phyloP scores from a whole-genome alignment of 2,797 vertebrate species.

The Phalanger gymnotis region DNA sequence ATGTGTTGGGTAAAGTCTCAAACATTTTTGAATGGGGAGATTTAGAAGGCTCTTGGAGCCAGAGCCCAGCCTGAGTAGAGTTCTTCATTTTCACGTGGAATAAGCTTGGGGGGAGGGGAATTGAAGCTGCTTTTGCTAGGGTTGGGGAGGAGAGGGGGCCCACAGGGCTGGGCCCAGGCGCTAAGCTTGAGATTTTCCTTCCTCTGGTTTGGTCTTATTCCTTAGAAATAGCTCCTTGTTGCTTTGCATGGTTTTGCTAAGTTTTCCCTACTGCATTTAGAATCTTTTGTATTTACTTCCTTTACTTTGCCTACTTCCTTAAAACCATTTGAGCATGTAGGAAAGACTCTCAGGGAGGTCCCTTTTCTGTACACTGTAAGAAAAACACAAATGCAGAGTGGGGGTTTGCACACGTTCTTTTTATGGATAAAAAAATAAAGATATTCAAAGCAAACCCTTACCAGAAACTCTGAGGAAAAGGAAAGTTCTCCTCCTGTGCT shows the following conservation, averaged over 20 bases:
- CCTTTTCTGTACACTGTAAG: slow-evolving; percentile 59
- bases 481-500: slow-evolving; percentile 18
- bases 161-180: neutral
- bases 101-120: neutral
- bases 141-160: neutral
- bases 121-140: neutral
- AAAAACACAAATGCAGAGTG: slow-evolving; percentile 62
- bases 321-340: slow-evolving; percentile 77
- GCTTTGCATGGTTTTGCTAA: slow-evolving; percentile 61
- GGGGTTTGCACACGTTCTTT: slow-evolving; percentile 72
- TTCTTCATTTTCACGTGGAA: slow-evolving; percentile 43
- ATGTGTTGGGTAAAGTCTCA: slow-evolving; percentile 45
- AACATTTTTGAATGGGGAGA: slow-evolving; percentile 42
- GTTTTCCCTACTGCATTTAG: slow-evolving; percentile 62
- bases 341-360: slow-evolving; percentile 74
- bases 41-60: slow-evolving; percentile 36
- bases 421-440: slow-evolving; percentile 76
- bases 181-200: neutral
- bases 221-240: neutral
- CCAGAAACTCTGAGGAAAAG: slow-evolving; percentile 47
- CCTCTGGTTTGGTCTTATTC: neutral
- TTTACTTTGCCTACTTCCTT: slow-evolving; percentile 80
- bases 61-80: neutral
- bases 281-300: slow-evolving; percentile 66
- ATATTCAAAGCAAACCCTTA: slow-evolving; percentile 45